Evolutionary conservation across 2,797 vertebrate genomes (phyloP), one percentile per base, ranked within the genome.

Genomic region (Botia kubotai): DNA sequence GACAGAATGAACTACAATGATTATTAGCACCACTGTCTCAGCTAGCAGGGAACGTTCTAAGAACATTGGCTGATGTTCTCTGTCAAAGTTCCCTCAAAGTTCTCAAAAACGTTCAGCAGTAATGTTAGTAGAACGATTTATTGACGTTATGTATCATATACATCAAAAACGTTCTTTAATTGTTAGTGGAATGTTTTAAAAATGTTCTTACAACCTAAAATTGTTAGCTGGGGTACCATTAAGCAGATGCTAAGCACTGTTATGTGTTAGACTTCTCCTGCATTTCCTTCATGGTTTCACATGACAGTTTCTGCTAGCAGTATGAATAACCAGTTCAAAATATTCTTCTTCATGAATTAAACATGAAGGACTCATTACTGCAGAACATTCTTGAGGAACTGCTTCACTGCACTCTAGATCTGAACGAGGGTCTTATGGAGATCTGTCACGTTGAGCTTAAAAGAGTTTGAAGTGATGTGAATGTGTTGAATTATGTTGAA

Each of bases 351-450:
- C 39, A 36, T 52, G 17, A 46, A 53, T 80, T 80, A 78, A 50
- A 55, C 26, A 75, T 46, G 36, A 17, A 76, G 81, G 75, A 81
- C 46, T 86, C 57, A 75, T 78, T 55, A 60, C 21, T 4, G 63
- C 33, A 50, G 70, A 60, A 14, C 4, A 33, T 48, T 63, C 60
- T 50, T 36, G 26, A 60, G 76, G 17, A 75, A 66, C 23, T 17
- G 14, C 68, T 74, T 63, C n/a, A 26, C 2, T 43, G 62, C 14
- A 17, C 13, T 33, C 16, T 19, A 0, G 39, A 23, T 55, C 33
- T 46, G 11, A 72, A 52, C 2, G 10, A 50, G 1, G 10, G 19
- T 62, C 46, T 46, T 75, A 7, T 46, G 26, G 5, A 13, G 2
- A 66, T 21, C 23, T 0, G 26, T 52, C 60, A 53, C 62, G 11